Evolutionary conservation across 2,797 vertebrate species (phyloP), one percentile per base, ranked within the genome.

Genomic region (Buceros bicornis): DNA sequence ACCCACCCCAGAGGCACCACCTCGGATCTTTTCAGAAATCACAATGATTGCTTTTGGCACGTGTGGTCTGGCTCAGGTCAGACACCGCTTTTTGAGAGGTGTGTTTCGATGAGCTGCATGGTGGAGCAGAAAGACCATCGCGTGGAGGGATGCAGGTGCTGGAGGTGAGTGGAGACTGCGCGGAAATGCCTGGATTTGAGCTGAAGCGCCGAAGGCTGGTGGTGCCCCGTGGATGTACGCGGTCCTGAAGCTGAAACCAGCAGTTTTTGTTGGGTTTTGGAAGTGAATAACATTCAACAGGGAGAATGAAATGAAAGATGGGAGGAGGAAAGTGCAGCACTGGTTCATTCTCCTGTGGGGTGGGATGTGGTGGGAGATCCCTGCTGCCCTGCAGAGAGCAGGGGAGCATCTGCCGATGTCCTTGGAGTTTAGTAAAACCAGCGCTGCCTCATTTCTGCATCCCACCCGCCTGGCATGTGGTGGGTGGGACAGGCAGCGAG

Each of bases 181-280:
- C 2, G 4, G 79, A 37, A 85, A n/a, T 8, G 40, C 48, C 40
- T 8, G 19, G 51, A 47, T 70, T 31, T 11, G 28, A 2, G 3
- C 5, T 25, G 33, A 56, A 54, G 42, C 1, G 3, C 21, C 0
- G 1, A 57, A 2, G 16, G 58, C 19, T 0, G 0, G 8, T 6
- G 51, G 19, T 28, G 53, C 40, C 66, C 28, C 4, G 0, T 1
- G n/a, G 70, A 42, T 11, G 4, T 18, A 20, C 18, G 35, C 37
- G 48, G 54, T 84, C 31, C 70, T 47, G 31, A n/a, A 66, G 51
- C 3, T n/a, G 50, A 25, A 64, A 72, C 6, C 31, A 42, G 25
- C n/a, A 4, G 19, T 89, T 78, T 35, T 28, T 15, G 2, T 20
- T 45, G 74, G 43, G 16, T 77, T 81, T 86, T 64, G n/a, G 10